Evolutionary conservation across 92 coral and sea anemone species (phyloP).

Genomic region (Chrysogorgia sp.): DNA sequence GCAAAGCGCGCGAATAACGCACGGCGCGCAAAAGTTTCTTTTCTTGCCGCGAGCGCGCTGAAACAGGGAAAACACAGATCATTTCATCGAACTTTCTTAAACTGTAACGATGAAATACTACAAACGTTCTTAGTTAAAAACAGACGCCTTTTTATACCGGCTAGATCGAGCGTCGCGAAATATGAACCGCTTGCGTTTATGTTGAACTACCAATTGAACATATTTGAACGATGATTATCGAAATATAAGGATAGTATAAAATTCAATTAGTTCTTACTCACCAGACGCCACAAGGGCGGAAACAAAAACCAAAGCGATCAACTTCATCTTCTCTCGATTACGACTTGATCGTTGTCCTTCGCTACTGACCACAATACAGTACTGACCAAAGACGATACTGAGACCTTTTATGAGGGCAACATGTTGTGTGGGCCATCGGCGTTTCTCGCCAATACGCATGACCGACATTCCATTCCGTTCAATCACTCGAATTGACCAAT

Average conservation of each 20-base stretch:
- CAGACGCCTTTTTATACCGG: too few relatives aligned
- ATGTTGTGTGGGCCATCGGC: neutral
- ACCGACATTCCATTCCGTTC: constrained; percentile 9
- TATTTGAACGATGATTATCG: neutral
- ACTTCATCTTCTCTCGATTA: constrained; percentile 54
- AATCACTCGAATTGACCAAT: neutral
- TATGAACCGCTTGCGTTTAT: too few relatives aligned
- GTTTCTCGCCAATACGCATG: constrained; percentile 3
- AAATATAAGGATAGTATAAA: too few relatives aligned
- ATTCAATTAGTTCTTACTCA: constrained; percentile 49
- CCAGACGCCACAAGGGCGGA: constrained; percentile 72
- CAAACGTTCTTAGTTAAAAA: too few relatives aligned
- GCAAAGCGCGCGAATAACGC: too few relatives aligned
- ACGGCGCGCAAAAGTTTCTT: too few relatives aligned
- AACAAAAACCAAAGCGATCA: constrained; percentile 68
- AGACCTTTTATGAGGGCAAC: neutral
- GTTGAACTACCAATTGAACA: too few relatives aligned
- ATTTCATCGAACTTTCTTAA: too few relatives aligned
- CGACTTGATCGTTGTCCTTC: constrained; percentile 11
- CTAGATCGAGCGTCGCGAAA: too few relatives aligned
- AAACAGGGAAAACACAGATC: too few relatives aligned
- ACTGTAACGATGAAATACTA: too few relatives aligned
- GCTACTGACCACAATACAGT: neutral
- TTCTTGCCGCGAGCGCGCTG: too few relatives aligned
- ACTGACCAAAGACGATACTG: neutral